Evolutionary conservation across 1,140 invertebrate genomes (phyloP).

Genomic region (Gonatopus flavifemur): DNA sequence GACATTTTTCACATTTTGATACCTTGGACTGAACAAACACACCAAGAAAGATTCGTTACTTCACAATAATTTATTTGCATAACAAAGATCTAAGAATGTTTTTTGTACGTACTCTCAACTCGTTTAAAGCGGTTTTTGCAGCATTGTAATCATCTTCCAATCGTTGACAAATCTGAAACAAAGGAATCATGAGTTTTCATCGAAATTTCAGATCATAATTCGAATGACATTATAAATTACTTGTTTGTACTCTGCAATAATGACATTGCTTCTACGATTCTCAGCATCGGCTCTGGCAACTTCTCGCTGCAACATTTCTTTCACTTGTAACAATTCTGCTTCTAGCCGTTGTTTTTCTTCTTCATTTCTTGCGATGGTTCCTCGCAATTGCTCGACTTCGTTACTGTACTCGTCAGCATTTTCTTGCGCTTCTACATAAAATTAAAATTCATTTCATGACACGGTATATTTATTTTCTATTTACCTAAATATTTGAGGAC

Average conservation of each 20-base stretch:
- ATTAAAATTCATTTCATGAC: not conserved
- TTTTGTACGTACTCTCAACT: conserved; percentile 61
- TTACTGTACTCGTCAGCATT: conserved; percentile 76
- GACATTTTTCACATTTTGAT: conserved; percentile 62
- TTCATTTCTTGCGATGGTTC: conserved; percentile 72
- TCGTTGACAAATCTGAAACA: conserved; percentile 77
- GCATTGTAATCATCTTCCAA: conserved; percentile 82
- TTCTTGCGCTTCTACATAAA: conserved; percentile 68
- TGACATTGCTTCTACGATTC: conserved; percentile 69
- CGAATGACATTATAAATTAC: conserved; percentile 53
- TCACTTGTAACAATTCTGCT: conserved; percentile 76
- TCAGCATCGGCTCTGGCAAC: conserved; percentile 75
- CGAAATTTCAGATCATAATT: too few species aligned
- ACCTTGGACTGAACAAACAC: conserved; percentile 55
- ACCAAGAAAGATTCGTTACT: conserved; percentile 10
- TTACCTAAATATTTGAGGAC: not conserved
- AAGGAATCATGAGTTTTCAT: not conserved
- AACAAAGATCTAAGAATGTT: not conserved
- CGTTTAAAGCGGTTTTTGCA: conserved; percentile 61
- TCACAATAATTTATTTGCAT: too few species aligned
- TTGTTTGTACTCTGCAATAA: conserved; percentile 91
- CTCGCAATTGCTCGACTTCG: conserved; percentile 77
- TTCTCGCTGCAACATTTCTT: conserved; percentile 83
- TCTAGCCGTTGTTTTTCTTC: conserved; percentile 83
- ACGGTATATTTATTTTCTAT: not conserved